A percentile compares a stretch with the other conserved stretches of the same genome.
phyloP scores from a whole-genome alignment of 1,140 invertebrate genomes.

The Capitella teleta region DNA sequence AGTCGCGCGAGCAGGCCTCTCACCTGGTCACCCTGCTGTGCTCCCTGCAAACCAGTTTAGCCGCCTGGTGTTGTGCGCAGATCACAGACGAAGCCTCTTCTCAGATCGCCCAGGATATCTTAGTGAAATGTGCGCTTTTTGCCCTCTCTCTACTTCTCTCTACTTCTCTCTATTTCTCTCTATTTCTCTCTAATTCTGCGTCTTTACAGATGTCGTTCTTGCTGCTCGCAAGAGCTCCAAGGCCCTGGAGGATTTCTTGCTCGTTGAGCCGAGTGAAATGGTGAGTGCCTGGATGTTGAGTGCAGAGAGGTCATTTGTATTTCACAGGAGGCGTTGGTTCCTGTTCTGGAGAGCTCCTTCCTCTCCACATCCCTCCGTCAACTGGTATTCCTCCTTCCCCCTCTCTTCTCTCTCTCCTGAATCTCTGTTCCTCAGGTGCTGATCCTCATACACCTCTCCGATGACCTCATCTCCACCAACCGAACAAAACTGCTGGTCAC shows the following conservation, averaged over 20 bases:
- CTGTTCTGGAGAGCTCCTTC: constrained; percentile 24
- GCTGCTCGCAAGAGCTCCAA: too few relatives aligned
- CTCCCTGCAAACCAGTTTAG: constrained; percentile 31
- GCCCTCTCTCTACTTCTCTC: not conserved
- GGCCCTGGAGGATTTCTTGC: too few relatives aligned
- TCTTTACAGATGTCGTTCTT: too few relatives aligned
- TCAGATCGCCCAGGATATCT: constrained; percentile 16
- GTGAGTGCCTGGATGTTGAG: too few relatives aligned
- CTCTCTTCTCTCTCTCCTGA: not conserved
- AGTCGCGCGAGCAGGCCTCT: constrained; percentile 22
- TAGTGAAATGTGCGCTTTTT: constrained; percentile 18
- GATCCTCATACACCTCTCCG: constrained; percentile 22
- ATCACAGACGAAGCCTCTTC: too few relatives aligned
- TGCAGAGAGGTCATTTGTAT: too few relatives aligned
- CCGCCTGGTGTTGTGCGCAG: constrained; percentile 32
- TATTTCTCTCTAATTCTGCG: constrained; percentile 2
- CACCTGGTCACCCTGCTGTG: constrained; percentile 31
- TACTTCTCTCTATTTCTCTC: not conserved
- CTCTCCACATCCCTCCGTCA: constrained; percentile 29
- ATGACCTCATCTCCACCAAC: constrained; percentile 19
- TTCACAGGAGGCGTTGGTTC: constrained; percentile 17
- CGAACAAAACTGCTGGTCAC: constrained; percentile 22
- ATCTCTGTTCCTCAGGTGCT: constrained; percentile 16
- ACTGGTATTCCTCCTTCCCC: constrained; percentile 13
- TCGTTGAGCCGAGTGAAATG: too few relatives aligned